Evolutionary conservation across 2,888 invertebrate genomes (phyloP).

Genomic region (Metacarcinus magister): DNA sequence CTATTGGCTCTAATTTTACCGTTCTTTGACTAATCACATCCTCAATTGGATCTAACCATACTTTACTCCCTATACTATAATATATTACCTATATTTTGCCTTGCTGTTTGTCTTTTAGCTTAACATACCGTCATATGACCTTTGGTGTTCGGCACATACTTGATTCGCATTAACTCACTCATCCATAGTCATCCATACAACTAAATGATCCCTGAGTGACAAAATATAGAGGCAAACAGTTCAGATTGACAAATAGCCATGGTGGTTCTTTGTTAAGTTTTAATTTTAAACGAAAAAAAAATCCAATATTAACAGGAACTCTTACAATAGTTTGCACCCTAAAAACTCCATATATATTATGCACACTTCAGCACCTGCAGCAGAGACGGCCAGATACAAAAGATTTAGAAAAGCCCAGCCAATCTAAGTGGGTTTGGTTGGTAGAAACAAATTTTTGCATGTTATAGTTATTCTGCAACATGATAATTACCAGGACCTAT

Average conservation of each 20-base stretch:
- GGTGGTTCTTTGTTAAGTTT: slow-evolving; percentile 56
- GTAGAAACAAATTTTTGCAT: background rate
- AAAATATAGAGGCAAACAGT: background rate
- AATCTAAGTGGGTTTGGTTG: background rate
- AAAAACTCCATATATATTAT: slow-evolving; percentile 56
- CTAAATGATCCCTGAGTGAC: background rate
- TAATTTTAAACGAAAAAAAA: slow-evolving; percentile 63
- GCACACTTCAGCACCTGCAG: slow-evolving; percentile 66
- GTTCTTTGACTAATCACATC: too few relatives aligned
- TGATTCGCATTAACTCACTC: too few relatives aligned
- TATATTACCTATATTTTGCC: too few relatives aligned
- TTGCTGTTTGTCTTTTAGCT: too few relatives aligned
- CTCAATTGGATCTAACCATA: too few relatives aligned
- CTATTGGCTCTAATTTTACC: too few relatives aligned
- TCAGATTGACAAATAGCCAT: background rate
- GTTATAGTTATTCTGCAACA: background rate
- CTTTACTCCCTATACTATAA: too few relatives aligned
- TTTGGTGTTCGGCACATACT: too few relatives aligned
- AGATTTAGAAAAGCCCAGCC: background rate
- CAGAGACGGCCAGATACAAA: slow-evolving; percentile 2
- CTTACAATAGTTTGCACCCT: slow-evolving; percentile 68
- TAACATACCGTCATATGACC: too few relatives aligned
- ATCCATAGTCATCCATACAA: background rate
- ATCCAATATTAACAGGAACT: slow-evolving; percentile 69
- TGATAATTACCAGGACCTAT: background rate